Evolutionary conservation across 2,888 invertebrate species (phyloP).

Genomic region (Helobdella robusta): DNA sequence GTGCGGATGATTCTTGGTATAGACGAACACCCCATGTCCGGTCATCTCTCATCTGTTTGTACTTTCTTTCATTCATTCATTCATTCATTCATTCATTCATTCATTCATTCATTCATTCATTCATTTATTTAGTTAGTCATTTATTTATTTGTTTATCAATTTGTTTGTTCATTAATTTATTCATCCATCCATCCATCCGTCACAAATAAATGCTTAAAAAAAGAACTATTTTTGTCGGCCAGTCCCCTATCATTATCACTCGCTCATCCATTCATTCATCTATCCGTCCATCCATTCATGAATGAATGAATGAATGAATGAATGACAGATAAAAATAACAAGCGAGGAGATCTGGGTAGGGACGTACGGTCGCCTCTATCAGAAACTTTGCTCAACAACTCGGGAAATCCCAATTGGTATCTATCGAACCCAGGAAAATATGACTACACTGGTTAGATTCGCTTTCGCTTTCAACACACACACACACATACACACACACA

Average conservation of each 20-base stretch:
- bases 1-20: constrained; percentile 84
- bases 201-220: neutral
- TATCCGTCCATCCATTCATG: too few relatives aligned
- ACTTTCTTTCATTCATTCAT: neutral
- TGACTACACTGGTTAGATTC: neutral
- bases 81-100: neutral
- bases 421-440: constrained; percentile 71
- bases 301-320: too few relatives aligned
- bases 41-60: constrained; percentile 81
- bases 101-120: neutral
- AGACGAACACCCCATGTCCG: constrained; percentile 93
- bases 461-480: neutral
- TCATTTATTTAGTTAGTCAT: neutral
- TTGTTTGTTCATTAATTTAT: neutral
- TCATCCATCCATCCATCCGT: neutral
- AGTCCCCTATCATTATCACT: too few relatives aligned
- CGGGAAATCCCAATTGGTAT: constrained; percentile 98
- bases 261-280: too few relatives aligned
- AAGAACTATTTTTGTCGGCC: too few relatives aligned
- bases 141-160: neutral
- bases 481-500: neutral
- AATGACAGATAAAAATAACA: constrained; percentile 87
- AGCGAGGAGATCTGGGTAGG: constrained; percentile 98
- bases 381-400: constrained; percentile 92
- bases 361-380: constrained; percentile 92